A percentile compares a stretch with the other conserved stretches of the same genome.
phyloP scores from a whole-genome alignment of 2,797 vertebrate genomes.

The Capromys pilorides region DNA sequence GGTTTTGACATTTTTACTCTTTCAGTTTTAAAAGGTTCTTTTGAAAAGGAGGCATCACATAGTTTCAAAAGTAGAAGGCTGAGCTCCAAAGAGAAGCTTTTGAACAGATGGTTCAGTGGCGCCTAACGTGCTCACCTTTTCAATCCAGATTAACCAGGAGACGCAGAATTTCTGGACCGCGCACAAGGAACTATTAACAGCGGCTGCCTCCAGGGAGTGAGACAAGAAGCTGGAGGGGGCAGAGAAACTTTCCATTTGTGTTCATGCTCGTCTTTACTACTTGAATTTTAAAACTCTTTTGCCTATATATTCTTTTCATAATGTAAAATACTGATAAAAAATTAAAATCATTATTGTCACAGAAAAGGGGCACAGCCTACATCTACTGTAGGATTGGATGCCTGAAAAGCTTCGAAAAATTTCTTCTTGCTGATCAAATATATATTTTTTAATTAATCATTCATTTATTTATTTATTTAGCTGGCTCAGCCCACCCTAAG shows the following conservation, averaged over 20 bases:
- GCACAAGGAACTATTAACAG: background rate
- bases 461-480: too few species aligned
- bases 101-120: conserved; percentile 54
- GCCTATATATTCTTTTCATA: conserved; percentile 6
- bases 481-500: too few species aligned
- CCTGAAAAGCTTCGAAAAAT: background rate
- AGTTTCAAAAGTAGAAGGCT: conserved; percentile 50
- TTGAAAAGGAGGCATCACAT: conserved; percentile 46
- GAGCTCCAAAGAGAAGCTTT: background rate
- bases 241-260: conserved; percentile 3
- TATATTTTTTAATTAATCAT: too few species aligned
- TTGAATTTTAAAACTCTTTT: background rate
- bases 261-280: background rate
- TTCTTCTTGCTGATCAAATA: background rate
- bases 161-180: background rate
- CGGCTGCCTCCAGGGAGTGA: background rate
- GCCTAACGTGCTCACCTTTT: background rate
- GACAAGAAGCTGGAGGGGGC: background rate
- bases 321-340: background rate
- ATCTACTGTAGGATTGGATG: background rate
- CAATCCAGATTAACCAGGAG: background rate
- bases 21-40: conserved; percentile 51
- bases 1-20: conserved; percentile 57
- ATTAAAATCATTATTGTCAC: background rate
- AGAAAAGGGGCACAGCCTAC: background rate